These are phyloP conservation scores for Antechinus flavipes DNA, from an alignment of 2,113 vertebrate species.

Conservation along the genomic window DNA sequence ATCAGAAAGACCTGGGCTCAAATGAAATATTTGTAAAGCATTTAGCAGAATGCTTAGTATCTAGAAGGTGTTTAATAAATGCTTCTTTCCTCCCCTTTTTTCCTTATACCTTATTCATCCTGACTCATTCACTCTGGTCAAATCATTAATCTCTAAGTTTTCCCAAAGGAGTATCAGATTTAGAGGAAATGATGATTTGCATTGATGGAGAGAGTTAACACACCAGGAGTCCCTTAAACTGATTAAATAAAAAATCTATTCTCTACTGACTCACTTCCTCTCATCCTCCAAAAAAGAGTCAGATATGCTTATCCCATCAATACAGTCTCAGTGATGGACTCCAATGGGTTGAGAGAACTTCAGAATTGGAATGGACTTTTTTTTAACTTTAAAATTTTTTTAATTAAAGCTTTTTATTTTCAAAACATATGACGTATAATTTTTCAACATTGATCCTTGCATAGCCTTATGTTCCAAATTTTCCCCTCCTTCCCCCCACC, in stretches of 20 bases:
- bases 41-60: neutral
- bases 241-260: slow-evolving; percentile 21
- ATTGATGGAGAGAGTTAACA: neutral
- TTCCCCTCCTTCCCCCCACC: too few species aligned
- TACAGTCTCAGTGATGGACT: slow-evolving; percentile 25
- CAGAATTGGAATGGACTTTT: neutral
- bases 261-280: slow-evolving; percentile 12
- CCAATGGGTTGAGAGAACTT: neutral
- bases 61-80: neutral
- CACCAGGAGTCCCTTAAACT: neutral
- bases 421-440: too few species aligned
- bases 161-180: neutral
- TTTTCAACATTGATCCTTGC: too few species aligned
- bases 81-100: neutral
- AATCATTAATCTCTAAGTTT: neutral
- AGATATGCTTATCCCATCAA: neutral
- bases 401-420: too few species aligned
- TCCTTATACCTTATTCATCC: neutral
- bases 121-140: neutral
- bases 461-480: too few species aligned
- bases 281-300: neutral
- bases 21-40: neutral
- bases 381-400: too few species aligned
- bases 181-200: neutral
- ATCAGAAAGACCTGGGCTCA: neutral